A percentile compares a stretch with the other conserved stretches of the same genome.
Conservation (phyloP, 2,113 vertebrate species). For the Cebidichthys violaceus region DNA sequence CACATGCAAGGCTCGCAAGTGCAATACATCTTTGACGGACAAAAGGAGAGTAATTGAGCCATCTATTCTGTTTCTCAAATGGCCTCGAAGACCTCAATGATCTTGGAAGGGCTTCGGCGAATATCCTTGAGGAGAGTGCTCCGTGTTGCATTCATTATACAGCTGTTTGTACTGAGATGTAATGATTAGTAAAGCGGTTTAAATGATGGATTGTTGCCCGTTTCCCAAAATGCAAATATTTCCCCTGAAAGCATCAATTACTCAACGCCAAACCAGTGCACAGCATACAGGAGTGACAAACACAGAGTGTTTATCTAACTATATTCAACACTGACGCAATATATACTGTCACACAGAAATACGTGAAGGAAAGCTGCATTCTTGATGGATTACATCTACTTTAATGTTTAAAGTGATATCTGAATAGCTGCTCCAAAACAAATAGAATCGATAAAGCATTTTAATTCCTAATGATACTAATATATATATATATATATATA, state of each 20-base stretch:
- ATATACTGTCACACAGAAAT: conserved; percentile 1
- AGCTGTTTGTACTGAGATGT: conserved; percentile 61
- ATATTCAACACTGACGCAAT: conserved; percentile 24
- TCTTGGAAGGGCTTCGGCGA: conserved; percentile 16
- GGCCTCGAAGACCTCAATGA: conserved; percentile 51
- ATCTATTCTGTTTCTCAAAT: conserved; percentile 43
- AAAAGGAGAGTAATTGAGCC: conserved; percentile 57
- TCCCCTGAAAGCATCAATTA: conserved; percentile 50
- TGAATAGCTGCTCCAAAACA: not conserved
- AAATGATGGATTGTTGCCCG: conserved; percentile 56
- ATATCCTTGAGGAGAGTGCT: conserved; percentile 47
- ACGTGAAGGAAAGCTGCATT: not conserved
- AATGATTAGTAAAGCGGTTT: conserved; percentile 56
- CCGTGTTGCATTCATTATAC: conserved; percentile 42
- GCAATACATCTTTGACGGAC: conserved; percentile 37
- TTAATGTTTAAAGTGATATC: not conserved
- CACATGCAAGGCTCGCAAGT: conserved; percentile 11
- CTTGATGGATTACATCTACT: conserved; percentile 16
- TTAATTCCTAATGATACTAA: not conserved
- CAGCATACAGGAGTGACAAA: conserved; percentile 14
- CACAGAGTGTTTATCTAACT: conserved; percentile 21
- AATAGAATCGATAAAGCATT: not conserved
- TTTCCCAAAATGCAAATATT: conserved; percentile 64
- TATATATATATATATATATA: no score
- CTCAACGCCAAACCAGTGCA: conserved; percentile 25